Conservation (phyloP, 2,113 vertebrate species). For the Camelus dromedarius region DNA sequence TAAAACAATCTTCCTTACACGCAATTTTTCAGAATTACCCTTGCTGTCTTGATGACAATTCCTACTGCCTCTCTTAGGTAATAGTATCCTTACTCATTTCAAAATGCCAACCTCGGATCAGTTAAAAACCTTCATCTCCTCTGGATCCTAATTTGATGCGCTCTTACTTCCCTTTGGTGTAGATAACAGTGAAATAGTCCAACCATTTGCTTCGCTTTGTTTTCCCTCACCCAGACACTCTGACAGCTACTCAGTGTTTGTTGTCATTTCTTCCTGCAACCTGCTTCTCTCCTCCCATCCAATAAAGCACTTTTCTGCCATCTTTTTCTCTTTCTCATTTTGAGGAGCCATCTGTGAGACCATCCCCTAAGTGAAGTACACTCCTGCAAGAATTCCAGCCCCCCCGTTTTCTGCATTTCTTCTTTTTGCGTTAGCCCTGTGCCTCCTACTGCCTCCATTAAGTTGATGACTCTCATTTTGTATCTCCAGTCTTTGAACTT, state of each 20-base stretch:
- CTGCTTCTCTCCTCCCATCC: neutral
- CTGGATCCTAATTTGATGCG: neutral
- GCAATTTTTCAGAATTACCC: neutral
- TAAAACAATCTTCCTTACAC: neutral
- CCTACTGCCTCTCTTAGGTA: neutral
- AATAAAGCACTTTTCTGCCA: neutral
- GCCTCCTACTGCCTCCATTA: neutral
- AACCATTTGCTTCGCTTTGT: neutral
- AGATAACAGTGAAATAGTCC: neutral
- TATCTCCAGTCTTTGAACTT: constrained; percentile 39
- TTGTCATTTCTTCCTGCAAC: neutral
- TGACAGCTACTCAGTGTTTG: neutral
- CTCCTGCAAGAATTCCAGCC: neutral
- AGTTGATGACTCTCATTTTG: constrained; percentile 33
- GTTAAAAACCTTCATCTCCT: neutral
- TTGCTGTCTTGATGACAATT: neutral
- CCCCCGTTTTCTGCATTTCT: neutral
- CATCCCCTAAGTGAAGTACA: neutral
- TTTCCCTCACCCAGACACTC: neutral
- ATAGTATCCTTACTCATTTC: neutral
- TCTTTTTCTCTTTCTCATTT: constrained; percentile 15
- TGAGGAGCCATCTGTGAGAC: neutral
- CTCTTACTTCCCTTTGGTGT: neutral
- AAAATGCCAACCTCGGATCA: neutral
- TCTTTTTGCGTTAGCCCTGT: neutral